These are phyloP conservation scores for Pampusana beccarii DNA, from an alignment of 2,113 vertebrate genomes.

Conservation along the genomic window DNA sequence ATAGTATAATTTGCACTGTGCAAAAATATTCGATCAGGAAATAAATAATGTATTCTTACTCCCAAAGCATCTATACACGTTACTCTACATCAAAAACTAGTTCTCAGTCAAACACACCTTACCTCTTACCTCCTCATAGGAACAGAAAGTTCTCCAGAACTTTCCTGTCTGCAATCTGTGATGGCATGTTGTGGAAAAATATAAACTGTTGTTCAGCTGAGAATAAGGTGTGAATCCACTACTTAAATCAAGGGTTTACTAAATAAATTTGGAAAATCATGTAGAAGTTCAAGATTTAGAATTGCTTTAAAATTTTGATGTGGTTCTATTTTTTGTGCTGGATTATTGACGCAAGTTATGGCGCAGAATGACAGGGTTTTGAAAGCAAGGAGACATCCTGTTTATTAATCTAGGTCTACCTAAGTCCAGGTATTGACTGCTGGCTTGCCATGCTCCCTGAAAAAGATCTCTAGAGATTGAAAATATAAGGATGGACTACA, in stretches of 20 bases:
- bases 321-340: neutral
- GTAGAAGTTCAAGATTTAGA: constrained; percentile 21
- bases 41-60: constrained; percentile 8
- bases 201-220: constrained; percentile 20
- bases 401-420: constrained; percentile 59
- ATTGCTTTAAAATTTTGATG: neutral
- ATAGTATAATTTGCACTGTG: neutral
- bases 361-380: neutral
- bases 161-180: neutral
- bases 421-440: constrained; percentile 65
- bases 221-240: constrained; percentile 29
- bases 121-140: neutral
- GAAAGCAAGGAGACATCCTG: neutral
- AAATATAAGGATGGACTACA: constrained; percentile 9
- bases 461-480: constrained; percentile 18
- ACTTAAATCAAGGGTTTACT: constrained; percentile 34
- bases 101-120: neutral
- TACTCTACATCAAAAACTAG: neutral
- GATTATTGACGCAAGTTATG: constrained; percentile 16
- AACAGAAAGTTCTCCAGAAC: neutral
- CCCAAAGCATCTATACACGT: neutral
- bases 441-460: constrained; percentile 18
- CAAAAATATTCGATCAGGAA: neutral
- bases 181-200: neutral
- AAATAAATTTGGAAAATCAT: neutral